Evolutionary conservation across 2,113 vertebrate species (phyloP), one percentile per base, ranked within the genome.

Genomic region (Elephas maximus): DNA sequence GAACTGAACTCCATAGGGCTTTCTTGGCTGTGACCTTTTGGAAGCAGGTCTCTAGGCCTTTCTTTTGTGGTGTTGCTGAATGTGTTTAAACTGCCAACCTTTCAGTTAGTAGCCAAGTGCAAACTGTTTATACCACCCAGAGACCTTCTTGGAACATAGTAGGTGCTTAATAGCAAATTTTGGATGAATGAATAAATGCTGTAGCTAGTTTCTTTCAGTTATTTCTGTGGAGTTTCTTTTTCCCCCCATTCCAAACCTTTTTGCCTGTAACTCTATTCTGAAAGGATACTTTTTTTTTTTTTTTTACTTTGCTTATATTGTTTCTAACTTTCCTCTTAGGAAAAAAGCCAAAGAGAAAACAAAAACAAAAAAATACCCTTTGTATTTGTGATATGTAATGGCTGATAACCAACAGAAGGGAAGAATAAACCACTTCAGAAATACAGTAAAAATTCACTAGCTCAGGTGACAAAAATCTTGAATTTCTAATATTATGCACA

Each of bases 311-410:
- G 26, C 24, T 45, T 83, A 20, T 28, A 80, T 51, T 28, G 51
- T 76, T 82, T 71, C 80, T 82, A 95, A 86, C 30, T 33, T 88
- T 73, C 45, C 63, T 93, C 95, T 78, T 93, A 91, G 60, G 67
- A 51, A 91, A 96, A 96, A 80, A 15, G 10, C 10, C 28, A 73
- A 76, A 83, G 88, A 73, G 44, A 28, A 20, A 26, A 45, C 41
- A 37, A 71, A 71, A n/a, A n/a, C 33, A 69, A 6, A 89, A 83
- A 21, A 51, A 12, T 3, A 2, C 0, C 5, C 44, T 87, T 90
- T 83, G 20, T 73, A 24, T 96, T 45, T 84, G 5, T 80, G 30
- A 53, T 83, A 51, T 67, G 65, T 44, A 44, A 44, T 44, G 26
- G 45, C 69, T 74, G 37, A 84, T 60, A 88, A 80, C 11, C 67